phyloP scores from a whole-genome alignment of 2,888 invertebrate genomes.

The Diploptera punctata region DNA sequence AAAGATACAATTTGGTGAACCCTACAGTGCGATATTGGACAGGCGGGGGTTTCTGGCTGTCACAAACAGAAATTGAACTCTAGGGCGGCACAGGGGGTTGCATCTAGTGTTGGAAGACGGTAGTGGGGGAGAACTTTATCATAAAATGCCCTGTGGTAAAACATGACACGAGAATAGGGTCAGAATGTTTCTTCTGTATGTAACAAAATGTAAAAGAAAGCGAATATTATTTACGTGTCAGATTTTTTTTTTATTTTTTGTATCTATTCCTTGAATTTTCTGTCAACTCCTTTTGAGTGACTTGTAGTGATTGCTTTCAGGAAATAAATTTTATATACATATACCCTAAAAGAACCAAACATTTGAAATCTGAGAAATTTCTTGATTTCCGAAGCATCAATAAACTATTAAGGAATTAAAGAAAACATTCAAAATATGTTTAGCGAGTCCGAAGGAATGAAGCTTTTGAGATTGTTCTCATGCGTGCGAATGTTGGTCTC shows the following conservation, averaged over 20 bases:
- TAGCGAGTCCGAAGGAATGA: no score
- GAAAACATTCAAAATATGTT: no score
- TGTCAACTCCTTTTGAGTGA: neutral
- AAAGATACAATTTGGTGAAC: neutral
- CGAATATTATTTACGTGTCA: conserved; percentile 19
- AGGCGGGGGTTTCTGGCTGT: neutral
- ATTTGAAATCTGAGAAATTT: no score
- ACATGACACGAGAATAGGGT: conserved; percentile 26
- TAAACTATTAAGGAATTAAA: no score
- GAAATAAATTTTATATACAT: no score
- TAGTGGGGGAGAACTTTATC: conserved; percentile 18
- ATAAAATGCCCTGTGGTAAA: conserved; percentile 24
- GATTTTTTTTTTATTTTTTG: neutral
- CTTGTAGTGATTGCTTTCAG: neutral
- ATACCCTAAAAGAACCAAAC: no score
- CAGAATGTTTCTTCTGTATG: neutral
- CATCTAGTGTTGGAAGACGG: no score
- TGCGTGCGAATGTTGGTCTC: no score
- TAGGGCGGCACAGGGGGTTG: neutral
- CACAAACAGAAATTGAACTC: conserved; percentile 11
- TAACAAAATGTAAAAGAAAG: neutral
- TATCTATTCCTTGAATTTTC: neutral
- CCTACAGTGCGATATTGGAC: neutral
- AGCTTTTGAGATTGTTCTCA: no score
- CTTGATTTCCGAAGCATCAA: no score